Evolutionary conservation across 1,140 invertebrate genomes (phyloP), one percentile per base, ranked within the genome.

Genomic region (Bombus haemorrhoidalis): DNA sequence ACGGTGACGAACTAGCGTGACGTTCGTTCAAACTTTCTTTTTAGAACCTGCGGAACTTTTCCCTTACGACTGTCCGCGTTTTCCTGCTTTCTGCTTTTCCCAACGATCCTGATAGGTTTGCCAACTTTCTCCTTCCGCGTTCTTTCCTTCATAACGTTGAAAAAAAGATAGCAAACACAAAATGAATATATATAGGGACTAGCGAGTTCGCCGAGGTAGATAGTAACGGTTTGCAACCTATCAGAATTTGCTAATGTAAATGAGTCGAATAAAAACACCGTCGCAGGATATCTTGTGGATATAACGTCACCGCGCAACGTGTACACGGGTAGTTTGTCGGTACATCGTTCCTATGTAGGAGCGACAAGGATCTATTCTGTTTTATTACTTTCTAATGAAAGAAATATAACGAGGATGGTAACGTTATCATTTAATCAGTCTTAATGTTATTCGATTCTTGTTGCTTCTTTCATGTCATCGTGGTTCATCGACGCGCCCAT

Each of bases 271-370:
- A 37, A 37, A 37, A 41, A 41, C 39, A 64, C 15, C 13, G 34
- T 64, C 25, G 78, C 83, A 71, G 57, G 28, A 64, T 64, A 64
- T 64, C 64, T 79, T 53, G n/a, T n/a, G n/a, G n/a, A 86, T 41
- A 53, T 28, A 22, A 87, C 47, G 68, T 73, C 89, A 89, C 76
- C 84, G 87, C 81, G 87, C 89, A 79, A 87, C 89, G 87, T 88
- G 75, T 85, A 83, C 89, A 62, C 89, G 71, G 82, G 79, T 90
- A 85, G 13, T 88, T 82, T 82, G 64, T 78, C 84, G 86, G 83
- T n/a, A 74, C 87, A 85, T 86, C 81, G 73, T 83, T 73, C 81
- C 79, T 43, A 77, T 43, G 69, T 71, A 74, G 37, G 83, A 89
- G 74, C 74, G 81, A 83, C 85, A 82, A 89, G 87, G 74, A 78